These are phyloP conservation scores for Myrmecobius fasciatus DNA, from an alignment of 2,113 vertebrate genomes.

Conservation along the genomic window DNA sequence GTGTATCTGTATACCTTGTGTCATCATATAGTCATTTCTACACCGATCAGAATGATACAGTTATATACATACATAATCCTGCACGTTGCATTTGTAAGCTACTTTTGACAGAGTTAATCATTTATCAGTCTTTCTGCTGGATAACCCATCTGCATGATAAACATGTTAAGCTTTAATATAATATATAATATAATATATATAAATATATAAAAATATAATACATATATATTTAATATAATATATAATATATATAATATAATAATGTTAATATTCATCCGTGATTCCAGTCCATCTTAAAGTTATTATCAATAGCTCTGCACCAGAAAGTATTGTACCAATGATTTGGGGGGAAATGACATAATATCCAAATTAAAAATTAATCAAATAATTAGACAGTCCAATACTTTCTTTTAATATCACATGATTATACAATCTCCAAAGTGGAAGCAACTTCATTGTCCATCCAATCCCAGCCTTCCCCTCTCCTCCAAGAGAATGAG, in stretches of 20 bases:
- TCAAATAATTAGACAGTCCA: background rate
- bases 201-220: too few relatives aligned
- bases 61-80: background rate
- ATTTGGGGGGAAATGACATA: background rate
- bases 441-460: background rate
- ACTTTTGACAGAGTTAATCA: background rate
- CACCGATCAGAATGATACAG: background rate
- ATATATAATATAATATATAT: too few relatives aligned
- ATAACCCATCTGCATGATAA: background rate
- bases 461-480: background rate
- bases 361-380: background rate
- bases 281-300: background rate
- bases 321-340: background rate
- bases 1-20: background rate
- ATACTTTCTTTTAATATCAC: background rate
- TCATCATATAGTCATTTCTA: background rate
- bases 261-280: too few relatives aligned
- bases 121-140: background rate
- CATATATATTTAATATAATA: too few relatives aligned
- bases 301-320: background rate
- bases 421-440: background rate
- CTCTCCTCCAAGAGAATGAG: background rate
- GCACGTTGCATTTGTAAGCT: background rate
- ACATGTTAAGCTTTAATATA: too few relatives aligned
- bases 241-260: too few relatives aligned